phyloP scores from a whole-genome alignment of 2,888 invertebrate species.

The Rhagonycha lutea region DNA sequence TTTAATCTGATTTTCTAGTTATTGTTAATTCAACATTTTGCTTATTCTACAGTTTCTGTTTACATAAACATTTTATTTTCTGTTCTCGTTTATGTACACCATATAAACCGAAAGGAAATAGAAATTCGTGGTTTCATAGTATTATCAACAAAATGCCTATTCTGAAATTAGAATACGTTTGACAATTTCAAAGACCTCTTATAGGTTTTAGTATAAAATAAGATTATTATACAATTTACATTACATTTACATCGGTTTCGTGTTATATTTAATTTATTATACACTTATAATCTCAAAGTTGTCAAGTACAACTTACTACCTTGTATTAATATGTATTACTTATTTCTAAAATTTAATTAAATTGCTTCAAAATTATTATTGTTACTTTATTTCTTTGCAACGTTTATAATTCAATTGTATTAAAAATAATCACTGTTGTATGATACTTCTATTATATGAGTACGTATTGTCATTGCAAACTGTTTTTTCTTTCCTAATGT shows the following conservation, averaged over 20 bases:
- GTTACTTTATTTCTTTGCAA: background rate
- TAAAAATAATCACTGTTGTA: too few relatives aligned
- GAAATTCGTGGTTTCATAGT: conserved; percentile 34
- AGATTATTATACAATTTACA: background rate
- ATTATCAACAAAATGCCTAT: conserved; percentile 36
- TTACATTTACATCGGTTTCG: background rate
- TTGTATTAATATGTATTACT: background rate
- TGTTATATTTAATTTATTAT: background rate
- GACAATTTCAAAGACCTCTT: conserved; percentile 35
- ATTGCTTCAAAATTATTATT: background rate
- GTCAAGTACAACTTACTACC: background rate
- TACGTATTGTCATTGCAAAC: too few relatives aligned
- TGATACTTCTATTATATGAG: too few relatives aligned
- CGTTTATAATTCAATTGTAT: background rate
- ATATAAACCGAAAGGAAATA: conserved; percentile 31
- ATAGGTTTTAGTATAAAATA: conserved; percentile 32
- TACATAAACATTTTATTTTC: conserved; percentile 30
- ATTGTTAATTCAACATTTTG: conserved; percentile 2
- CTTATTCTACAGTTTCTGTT: conserved; percentile 21
- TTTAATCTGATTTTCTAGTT: background rate
- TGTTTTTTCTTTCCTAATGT: too few relatives aligned
- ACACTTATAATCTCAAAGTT: background rate
- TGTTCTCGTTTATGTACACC: conserved; percentile 34
- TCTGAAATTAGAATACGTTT: conserved; percentile 38
- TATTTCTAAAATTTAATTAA: background rate